A percentile compares a stretch with the other conserved stretches of the same genome.
These are phyloP conservation scores for Neosilurus hyrtlii DNA, from an alignment of 2,797 vertebrate genomes.

Conservation along the genomic window DNA sequence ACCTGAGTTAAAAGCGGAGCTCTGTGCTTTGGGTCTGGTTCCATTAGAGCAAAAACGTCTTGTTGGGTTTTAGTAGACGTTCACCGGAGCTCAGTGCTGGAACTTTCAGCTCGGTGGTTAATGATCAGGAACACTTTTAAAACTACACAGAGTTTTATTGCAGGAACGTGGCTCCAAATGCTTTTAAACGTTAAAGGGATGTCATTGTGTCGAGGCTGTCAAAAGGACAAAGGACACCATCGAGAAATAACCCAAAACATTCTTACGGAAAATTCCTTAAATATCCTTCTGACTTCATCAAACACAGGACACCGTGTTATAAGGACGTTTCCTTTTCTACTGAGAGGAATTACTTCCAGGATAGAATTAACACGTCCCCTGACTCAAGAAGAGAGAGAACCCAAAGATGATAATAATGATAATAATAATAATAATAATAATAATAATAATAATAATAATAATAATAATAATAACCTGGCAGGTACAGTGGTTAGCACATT, in stretches of 20 bases:
- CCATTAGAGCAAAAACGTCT: not conserved
- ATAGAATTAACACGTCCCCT: not conserved
- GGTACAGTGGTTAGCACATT: too few relatives aligned
- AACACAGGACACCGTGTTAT: not conserved
- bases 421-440: not conserved
- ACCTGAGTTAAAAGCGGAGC: conserved; percentile 5
- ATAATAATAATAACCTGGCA: too few relatives aligned
- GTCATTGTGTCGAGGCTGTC: not conserved
- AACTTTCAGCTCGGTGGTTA: not conserved
- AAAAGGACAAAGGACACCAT: not conserved
- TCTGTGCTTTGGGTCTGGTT: not conserved
- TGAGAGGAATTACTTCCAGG: not conserved
- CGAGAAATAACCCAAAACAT: not conserved
- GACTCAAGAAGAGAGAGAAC: not conserved
- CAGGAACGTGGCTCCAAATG: not conserved
- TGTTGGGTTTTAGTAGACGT: not conserved
- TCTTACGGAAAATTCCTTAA: not conserved
- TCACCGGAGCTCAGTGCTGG: not conserved
- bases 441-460: too few relatives aligned
- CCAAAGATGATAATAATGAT: not conserved
- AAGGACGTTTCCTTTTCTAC: not conserved
- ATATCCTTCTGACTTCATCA: not conserved
- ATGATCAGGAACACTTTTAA: conserved; percentile 5
- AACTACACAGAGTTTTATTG: conserved; percentile 5
- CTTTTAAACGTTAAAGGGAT: not conserved